Evolutionary conservation across 2,888 invertebrate species (phyloP), one percentile per base, ranked within the genome.

Genomic region (Leptogaster cylindrica): DNA sequence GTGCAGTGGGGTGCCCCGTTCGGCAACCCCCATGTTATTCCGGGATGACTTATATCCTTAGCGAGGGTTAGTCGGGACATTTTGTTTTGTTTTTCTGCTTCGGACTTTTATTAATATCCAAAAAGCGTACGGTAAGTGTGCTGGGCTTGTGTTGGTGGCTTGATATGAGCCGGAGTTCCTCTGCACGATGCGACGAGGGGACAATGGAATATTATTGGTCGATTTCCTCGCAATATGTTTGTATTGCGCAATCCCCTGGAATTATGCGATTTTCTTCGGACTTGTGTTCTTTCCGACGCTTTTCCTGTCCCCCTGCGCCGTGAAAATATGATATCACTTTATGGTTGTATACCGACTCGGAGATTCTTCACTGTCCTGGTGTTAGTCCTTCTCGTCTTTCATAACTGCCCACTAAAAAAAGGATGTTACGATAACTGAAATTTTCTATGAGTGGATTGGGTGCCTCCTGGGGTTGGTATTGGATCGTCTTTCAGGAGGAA

Each of bases 161-260:
- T 23, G 14, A 58, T 58, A 58, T 58, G 52, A 46, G 51, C 41
- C 58, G 65, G 66, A 65, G 68, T 68, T 61, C 61, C 41, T 58
- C 28, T 51, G 33, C 46, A 25, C 36, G 46, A 20, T 64, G n/a
- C 61, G 48, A 50, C 65, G 41, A 50, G 61, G 46, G 52, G 52
- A 52, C 31, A 33, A 66, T 63, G 55, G 61, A 68, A 66, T 68
- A 66, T 68, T 68, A 68, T 68, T 68, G 68, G 68, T 68, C 66
- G 65, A 68, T 52, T 48, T 31, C 58, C 63, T 51, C 63, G 63
- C 51, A 61, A 51, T 67, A 65, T 67, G 41, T 55, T 44, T 65
- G 69, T 66, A 67, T 69, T 69, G 69, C 69, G 69, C 69, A 69
- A 69, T 67, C 58, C 64, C 61, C 52, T 23, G 66, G 44, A 63